A percentile compares a stretch with the other conserved stretches of the same genome.
Conservation (phyloP, 2,888 invertebrate species). For the Hypsopygia costalis region DNA sequence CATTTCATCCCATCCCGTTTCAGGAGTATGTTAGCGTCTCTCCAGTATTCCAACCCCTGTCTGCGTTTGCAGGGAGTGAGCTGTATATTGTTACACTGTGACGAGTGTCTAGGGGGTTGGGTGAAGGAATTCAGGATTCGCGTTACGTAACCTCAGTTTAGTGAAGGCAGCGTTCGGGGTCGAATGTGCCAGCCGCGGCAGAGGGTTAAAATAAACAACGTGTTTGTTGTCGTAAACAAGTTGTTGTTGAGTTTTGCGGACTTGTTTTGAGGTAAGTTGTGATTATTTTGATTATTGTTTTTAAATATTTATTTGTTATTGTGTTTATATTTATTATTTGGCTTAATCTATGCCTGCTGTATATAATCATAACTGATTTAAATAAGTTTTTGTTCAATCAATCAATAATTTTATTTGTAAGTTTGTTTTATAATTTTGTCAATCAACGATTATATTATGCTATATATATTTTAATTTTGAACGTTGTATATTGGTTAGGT, state of each 20-base stretch:
- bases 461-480: no score
- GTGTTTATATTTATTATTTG: background rate
- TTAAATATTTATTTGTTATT: background rate
- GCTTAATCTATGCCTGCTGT: no score
- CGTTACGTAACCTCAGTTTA: conserved; percentile 74
- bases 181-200: conserved; percentile 38
- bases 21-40: background rate
- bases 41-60: background rate
- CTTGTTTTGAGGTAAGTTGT: conserved; percentile 25
- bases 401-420: no score
- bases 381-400: no score
- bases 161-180: conserved; percentile 42
- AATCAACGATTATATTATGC: no score
- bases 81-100: background rate
- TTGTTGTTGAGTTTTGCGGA: conserved; percentile 18
- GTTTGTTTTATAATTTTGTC: no score
- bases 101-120: conserved; percentile 12
- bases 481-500: no score
- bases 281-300: conserved; percentile 14
- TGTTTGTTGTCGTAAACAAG: conserved; percentile 73
- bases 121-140: conserved; percentile 58
- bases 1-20: background rate
- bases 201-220: conserved; percentile 65
- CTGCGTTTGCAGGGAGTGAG: background rate
- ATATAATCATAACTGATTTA: no score